Evolutionary conservation across 2,888 invertebrate species (phyloP).

Genomic region (Amphipyra tragopoginis): DNA sequence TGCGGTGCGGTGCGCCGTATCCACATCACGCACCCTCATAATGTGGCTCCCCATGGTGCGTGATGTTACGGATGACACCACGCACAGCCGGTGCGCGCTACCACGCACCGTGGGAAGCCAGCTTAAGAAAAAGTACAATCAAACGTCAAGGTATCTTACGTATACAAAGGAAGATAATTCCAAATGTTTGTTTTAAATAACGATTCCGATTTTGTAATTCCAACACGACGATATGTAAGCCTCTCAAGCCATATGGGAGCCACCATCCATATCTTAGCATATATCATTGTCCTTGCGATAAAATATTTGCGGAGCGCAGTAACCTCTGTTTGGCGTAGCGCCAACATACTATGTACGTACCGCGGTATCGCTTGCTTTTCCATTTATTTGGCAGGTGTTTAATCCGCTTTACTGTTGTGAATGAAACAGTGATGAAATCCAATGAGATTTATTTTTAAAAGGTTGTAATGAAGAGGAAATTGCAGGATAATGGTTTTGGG

Average conservation of each 20-base stretch:
- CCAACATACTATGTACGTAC: slow-evolving; percentile 38
- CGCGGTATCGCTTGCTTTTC: slow-evolving; percentile 27
- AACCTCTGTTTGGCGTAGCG: slow-evolving; percentile 36
- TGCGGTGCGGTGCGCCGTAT: too few species aligned
- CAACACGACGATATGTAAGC: slow-evolving; percentile 9
- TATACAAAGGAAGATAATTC: neutral
- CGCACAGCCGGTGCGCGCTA: too few species aligned
- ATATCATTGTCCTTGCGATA: slow-evolving; percentile 40
- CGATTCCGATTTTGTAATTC: neutral
- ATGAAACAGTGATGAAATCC: slow-evolving; percentile 24
- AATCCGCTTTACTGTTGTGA: slow-evolving; percentile 40
- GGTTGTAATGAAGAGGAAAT: neutral
- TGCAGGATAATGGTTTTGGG: neutral
- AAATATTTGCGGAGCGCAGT: slow-evolving; percentile 42
- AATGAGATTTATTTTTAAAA: slow-evolving; percentile 35
- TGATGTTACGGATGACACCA: too few species aligned
- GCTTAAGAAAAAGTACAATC: too few species aligned
- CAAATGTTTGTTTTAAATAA: neutral
- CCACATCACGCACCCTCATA: too few species aligned
- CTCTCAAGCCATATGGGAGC: slow-evolving; percentile 14
- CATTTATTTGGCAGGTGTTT: slow-evolving; percentile 52
- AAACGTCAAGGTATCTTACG: too few species aligned
- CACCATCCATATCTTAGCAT: slow-evolving; percentile 23
- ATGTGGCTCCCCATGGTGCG: too few species aligned
- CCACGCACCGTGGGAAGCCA: too few species aligned